Evolutionary conservation across 2,888 invertebrate species (phyloP), one percentile per base, ranked within the genome.

Genomic region (Tetragonula carbonaria): DNA sequence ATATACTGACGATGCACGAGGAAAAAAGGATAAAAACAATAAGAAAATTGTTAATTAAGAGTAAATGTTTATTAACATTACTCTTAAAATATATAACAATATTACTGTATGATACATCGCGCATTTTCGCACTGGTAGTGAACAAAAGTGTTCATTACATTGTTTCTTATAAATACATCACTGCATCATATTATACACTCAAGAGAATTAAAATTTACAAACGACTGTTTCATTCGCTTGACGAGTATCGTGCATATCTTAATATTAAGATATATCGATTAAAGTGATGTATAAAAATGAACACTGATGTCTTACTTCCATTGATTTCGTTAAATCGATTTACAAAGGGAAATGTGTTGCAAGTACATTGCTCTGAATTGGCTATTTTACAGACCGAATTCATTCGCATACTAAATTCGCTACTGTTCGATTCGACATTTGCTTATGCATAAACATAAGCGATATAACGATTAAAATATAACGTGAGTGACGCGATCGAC

Each of bases 231-330:
- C 62, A 14, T n/a, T n/a, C 28, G 21, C 8, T 21, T 28, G 33
- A 82, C 3, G 63, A 82, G 23, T 55, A 66, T 77, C 67, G 28
- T 14, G 28, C 51, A 59, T 71, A 23, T 74, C 67, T 80, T 73
- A 63, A 82, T 59, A 21, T 84, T 74, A 82, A 21, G 59, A 80
- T 57, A 72, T 59, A 85, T 51, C 59, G 78, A 72, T 86, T 84
- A 86, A 88, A 87, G 80, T 83, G 82, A 86, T 82, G 84, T 90
- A 91, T 87, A 87, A 86, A 90, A 90, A 88, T 87, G 85, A 82
- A 83, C 80, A 68, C 21, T 18, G 76, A 57, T 53, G 57, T 73
- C 73, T 66, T 16, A 14, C 63, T 73, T 63, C 74, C 45, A 51
- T 62, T 66, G 53, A 67, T 62, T 63, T 78, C 14, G 21, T 50